Evolutionary conservation across 23 tunicate species (phyloP).

Genomic region (Corella eumyota): DNA sequence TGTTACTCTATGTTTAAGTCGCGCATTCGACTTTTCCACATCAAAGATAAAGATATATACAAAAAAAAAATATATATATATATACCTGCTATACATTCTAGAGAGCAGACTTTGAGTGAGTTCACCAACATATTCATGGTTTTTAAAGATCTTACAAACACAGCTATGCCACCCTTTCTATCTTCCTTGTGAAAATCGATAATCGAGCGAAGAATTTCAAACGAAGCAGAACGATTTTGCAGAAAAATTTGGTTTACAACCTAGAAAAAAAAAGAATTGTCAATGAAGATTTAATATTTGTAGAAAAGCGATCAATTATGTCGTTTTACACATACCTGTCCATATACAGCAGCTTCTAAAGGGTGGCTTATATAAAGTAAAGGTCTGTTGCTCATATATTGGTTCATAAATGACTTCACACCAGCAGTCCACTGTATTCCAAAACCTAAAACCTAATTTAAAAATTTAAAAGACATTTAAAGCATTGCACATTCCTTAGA

Average conservation of each 20-base stretch:
- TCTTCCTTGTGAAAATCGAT: neutral
- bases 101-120: neutral
- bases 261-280: too few species aligned
- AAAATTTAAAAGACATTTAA: too few species aligned
- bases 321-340: conserved; percentile 24
- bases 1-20: too few species aligned
- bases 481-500: too few species aligned
- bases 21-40: too few species aligned
- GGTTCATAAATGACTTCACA: conserved; percentile 41
- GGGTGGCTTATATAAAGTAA: conserved; percentile 59
- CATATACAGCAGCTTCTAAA: conserved; percentile 71
- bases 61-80: too few species aligned
- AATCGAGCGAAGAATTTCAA: too few species aligned
- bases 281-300: too few species aligned
- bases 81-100: conserved; percentile 10
- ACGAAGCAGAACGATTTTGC: too few species aligned
- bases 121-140: conserved; percentile 11
- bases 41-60: too few species aligned
- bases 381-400: conserved; percentile 28
- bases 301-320: too few species aligned
- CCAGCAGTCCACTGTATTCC: conserved; percentile 83
- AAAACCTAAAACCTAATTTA: conserved; percentile 26
- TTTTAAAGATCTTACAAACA: conserved; percentile 13
- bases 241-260: too few species aligned
- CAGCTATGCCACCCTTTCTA: conserved; percentile 21